Evolutionary conservation across 2,797 vertebrate genomes (phyloP), one percentile per base, ranked within the genome.

Genomic region (Lates japonicus): DNA sequence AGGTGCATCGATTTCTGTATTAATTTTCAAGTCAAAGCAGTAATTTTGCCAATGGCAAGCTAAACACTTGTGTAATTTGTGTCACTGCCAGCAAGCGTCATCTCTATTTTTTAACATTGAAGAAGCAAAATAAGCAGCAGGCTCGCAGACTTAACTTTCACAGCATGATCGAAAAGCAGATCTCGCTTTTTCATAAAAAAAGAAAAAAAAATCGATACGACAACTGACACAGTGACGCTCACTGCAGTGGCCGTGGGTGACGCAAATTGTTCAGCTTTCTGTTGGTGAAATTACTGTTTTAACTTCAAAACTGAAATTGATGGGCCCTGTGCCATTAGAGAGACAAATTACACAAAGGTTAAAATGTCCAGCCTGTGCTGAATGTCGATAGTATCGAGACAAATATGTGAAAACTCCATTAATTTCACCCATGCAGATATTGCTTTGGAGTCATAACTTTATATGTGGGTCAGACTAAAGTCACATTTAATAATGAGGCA

Each of bases 11-110:
- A 86, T 81, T 52, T 14, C 5, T 64, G 39, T 3, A 42, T 76
- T 74, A 71, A 55, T 69, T 83, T 67, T 31, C 20, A 66, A 72
- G 77, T 83, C 77, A 69, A 61, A 78, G 60, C 67, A 46, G 83
- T 71, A 33, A 70, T 81, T 81, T 85, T 8, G 75, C 78, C 63
- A 1, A 10, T 46, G 37, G 71, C 66, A 54, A 29, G 37, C 62
- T 69, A 51, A 71, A 67, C 79, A 41, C 67, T 64, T 11, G 61
- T 73, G 75, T 73, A 62, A 74, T 74, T 76, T 84, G 68, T 81
- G 78, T 72, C 78, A 57, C 22, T 35, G 65, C 80, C 49, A 49
- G 70, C n/a, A 1, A 73, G 61, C 60, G 52, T 71, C 62, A 25
- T 65, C 33, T 67, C 66, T 37, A 31, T 16, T 51, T 22, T 29